Evolutionary conservation across 2,113 vertebrate species (phyloP), one percentile per base, ranked within the genome.

Genomic region (Malaclemys terrapin): DNA sequence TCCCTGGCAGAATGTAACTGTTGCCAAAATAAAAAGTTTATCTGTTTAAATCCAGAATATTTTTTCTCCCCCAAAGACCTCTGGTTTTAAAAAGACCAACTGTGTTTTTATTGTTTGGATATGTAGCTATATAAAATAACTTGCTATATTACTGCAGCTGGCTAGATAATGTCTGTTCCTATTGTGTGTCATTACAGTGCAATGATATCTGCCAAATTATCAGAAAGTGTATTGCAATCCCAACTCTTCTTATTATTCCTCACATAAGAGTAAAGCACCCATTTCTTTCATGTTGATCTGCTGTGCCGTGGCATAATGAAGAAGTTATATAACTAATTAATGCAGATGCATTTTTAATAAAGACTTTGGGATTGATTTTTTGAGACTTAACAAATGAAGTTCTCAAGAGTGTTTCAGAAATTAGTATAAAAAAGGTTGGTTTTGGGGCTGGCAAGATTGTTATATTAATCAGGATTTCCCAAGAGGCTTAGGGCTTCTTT

Each of bases 291-390:
- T 94, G 72, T 94, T 92, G 53, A 76, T 91, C 80, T 90, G 59
- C 54, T 89, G 90, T 53, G 62, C 10, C 49, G 25, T 49, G 42
- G 87, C 93, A 57, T 91, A 93, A 96, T 94, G 82, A 93, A 95
- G 79, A 91, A 86, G 72, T 97, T 96, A 95, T 57, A n/a, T 89
- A 96, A 96, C 78, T 94, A 96, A 97, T 97, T 96, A 96, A 93
- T 96, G 89, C 82, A 91, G 89, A 91, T 88, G 56, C 52, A 80
- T 92, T 96, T 96, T 97, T 96, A 96, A 97, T 95, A 93, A 90
- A 94, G 95, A 56, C 2, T 94, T 89, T 38, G 31, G 80, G 82
- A 94, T 78, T 94, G 49, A 92, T 82, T 97, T 96, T 95, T 90
- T 94, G n/a, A 91, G 69, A 89, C 79, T 91, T 94, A 94, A 49